phyloP scores from a whole-genome alignment of 2,888 invertebrate genomes.

The Aleiodes testaceus region DNA sequence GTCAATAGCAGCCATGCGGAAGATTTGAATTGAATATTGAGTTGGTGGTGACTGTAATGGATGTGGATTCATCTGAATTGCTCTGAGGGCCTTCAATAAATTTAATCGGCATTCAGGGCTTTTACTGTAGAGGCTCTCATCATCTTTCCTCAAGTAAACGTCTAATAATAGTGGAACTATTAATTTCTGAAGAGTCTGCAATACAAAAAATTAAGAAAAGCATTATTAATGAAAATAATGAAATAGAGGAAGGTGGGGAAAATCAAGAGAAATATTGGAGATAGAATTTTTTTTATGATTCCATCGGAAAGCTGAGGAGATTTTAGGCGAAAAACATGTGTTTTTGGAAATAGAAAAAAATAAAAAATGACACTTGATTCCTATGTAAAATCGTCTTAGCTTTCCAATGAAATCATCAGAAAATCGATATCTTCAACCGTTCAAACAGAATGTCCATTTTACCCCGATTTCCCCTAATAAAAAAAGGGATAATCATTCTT shows the following conservation, averaged over 20 bases:
- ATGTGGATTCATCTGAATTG: slow-evolving; percentile 62
- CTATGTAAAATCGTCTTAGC: too few species aligned
- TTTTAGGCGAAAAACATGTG: too few species aligned
- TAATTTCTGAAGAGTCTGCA: slow-evolving; percentile 59
- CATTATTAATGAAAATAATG: not conserved
- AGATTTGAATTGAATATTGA: slow-evolving; percentile 64
- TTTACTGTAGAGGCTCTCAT: slow-evolving; percentile 55
- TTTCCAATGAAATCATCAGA: too few species aligned
- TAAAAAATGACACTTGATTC: too few species aligned
- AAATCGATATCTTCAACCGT: too few species aligned
- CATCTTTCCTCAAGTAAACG: slow-evolving; percentile 57
- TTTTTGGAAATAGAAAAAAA: too few species aligned
- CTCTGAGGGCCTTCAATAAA: slow-evolving; percentile 60
- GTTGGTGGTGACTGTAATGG: slow-evolving; percentile 58
- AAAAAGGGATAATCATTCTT: slow-evolving; percentile 36
- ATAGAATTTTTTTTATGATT: too few species aligned
- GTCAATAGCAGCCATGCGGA: slow-evolving; percentile 61
- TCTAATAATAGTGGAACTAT: slow-evolving; percentile 60
- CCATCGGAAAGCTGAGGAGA: too few species aligned
- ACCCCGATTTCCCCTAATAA: too few species aligned
- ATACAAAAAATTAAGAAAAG: slow-evolving; percentile 38
- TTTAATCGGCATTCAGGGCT: slow-evolving; percentile 59
- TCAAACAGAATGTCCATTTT: too few species aligned
- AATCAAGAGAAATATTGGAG: too few species aligned
- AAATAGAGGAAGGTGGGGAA: too few species aligned